phyloP scores from a whole-genome alignment of 2,113 vertebrate species.

The Ceyx melanurus region DNA sequence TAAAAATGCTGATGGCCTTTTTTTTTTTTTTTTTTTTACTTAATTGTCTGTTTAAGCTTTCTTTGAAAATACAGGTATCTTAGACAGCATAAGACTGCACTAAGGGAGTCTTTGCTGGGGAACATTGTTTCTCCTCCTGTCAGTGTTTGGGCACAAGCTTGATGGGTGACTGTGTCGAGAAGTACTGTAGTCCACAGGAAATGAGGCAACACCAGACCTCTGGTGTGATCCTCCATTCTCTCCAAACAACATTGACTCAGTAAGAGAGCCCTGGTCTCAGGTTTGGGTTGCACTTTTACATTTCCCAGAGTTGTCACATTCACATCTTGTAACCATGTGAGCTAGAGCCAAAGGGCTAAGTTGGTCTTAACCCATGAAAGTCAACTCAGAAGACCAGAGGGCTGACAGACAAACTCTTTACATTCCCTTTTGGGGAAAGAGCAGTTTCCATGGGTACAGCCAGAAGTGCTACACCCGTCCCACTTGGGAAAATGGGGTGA shows the following conservation, averaged over 20 bases:
- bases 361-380: not conserved
- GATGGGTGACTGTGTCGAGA: not conserved
- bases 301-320: not conserved
- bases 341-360: not conserved
- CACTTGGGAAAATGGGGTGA: not conserved
- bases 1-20: conserved; percentile 43
- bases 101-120: not conserved
- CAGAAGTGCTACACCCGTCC: accelerated
- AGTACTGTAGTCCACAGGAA: not conserved
- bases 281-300: not conserved
- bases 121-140: not conserved
- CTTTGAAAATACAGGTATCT: conserved; percentile 39
- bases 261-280: not conserved
- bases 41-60: conserved; percentile 7
- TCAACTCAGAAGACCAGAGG: accelerated
- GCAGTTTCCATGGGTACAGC: not conserved
- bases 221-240: not conserved
- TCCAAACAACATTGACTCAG: not conserved
- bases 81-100: not conserved
- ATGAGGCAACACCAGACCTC: not conserved
- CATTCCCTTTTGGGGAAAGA: not conserved
- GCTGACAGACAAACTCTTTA: not conserved
- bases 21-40: not conserved
- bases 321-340: not conserved
- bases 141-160: not conserved